These are phyloP conservation scores for Pluvianellus socialis DNA, from an alignment of 2,113 vertebrate genomes.

Conservation along the genomic window DNA sequence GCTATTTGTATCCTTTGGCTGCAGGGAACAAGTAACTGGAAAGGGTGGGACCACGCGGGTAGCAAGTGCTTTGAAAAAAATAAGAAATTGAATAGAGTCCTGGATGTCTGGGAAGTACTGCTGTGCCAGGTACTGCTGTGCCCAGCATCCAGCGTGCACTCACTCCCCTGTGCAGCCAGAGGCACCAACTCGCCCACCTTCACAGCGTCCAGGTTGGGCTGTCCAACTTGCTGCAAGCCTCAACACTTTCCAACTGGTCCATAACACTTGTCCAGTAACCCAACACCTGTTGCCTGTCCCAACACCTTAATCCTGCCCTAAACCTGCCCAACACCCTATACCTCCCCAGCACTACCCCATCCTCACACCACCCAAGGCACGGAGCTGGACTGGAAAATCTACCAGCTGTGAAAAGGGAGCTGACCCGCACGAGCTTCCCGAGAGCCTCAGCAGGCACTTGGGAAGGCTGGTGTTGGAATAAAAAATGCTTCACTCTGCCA, in stretches of 20 bases:
- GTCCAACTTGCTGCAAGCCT: background rate
- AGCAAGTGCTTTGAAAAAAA: background rate
- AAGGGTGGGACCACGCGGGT: conserved; percentile 33
- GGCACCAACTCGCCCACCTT: rapidly evolving
- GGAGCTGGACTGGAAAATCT: background rate
- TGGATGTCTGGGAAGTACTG: background rate
- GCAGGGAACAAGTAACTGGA: conserved; percentile 13
- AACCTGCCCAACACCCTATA: background rate
- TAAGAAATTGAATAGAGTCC: background rate
- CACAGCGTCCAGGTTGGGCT: background rate
- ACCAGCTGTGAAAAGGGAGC: rapidly evolving
- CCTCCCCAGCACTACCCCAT: rapidly evolving
- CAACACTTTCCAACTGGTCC: background rate
- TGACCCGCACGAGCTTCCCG: rapidly evolving
- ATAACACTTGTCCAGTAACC: background rate
- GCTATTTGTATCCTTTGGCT: conserved; percentile 16
- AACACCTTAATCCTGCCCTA: background rate
- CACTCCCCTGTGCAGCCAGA: rapidly evolving
- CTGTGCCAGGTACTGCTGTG: background rate
- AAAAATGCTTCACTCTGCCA: background rate
- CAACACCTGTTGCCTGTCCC: too few relatives aligned
- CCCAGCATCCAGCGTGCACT: background rate
- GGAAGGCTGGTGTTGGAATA: background rate
- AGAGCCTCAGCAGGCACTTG: background rate
- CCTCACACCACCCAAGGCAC: rapidly evolving